These are phyloP conservation scores for Gallinago paraguaiae DNA, from an alignment of 2,113 vertebrate species.

Conservation along the genomic window DNA sequence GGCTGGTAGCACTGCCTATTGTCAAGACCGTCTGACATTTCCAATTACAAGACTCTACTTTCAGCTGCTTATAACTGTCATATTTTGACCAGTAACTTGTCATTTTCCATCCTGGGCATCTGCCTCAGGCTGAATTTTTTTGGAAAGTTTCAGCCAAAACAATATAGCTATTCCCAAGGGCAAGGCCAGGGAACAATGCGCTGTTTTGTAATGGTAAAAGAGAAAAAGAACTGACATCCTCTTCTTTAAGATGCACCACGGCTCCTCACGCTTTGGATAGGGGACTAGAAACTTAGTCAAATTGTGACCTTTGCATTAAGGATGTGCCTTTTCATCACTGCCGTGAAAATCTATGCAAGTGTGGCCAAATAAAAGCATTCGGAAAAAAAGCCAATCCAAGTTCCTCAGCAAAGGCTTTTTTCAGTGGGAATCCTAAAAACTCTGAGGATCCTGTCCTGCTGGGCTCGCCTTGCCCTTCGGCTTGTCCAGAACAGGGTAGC, in stretches of 20 bases:
- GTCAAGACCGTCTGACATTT: constrained; percentile 49
- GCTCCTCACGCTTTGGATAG: not conserved
- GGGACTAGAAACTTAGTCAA: constrained; percentile 4
- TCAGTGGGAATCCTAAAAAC: not conserved
- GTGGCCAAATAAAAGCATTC: not conserved
- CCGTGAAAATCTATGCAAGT: not conserved
- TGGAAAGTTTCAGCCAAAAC: constrained; percentile 64
- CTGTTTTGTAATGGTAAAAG: constrained; percentile 60
- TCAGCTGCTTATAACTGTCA: constrained; percentile 67
- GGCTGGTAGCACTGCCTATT: constrained; percentile 39
- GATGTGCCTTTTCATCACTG: constrained; percentile 7
- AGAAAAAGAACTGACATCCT: constrained; percentile 48
- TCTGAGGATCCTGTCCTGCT: not conserved
- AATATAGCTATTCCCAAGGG: constrained; percentile 64
- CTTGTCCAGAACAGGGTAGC: not conserved
- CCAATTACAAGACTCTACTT: constrained; percentile 56
- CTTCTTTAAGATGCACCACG: constrained; percentile 38
- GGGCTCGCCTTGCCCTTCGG: not conserved
- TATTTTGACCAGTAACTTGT: constrained; percentile 68
- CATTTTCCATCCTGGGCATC: constrained; percentile 65
- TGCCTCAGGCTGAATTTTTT: constrained; percentile 56
- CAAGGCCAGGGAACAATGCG: constrained; percentile 49
- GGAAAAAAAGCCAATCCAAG: not conserved
- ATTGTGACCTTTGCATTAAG: constrained; percentile 33
- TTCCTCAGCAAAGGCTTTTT: not conserved